Percentiles rank a stretch among this genome's conserved stretches.
Conservation (phyloP, 2,797 vertebrate genomes). For the Pampus argenteus region DNA sequence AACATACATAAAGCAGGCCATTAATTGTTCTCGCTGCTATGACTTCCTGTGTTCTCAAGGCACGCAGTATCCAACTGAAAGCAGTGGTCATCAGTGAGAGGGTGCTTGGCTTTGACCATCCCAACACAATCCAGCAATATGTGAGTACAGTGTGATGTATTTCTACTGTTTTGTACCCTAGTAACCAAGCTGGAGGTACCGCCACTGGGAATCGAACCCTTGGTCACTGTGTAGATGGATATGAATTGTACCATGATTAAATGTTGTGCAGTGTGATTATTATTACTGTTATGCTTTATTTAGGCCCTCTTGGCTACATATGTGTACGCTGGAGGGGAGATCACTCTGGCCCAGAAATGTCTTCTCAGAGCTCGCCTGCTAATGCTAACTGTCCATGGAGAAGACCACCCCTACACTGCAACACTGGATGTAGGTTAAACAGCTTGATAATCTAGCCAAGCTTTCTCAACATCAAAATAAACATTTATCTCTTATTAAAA, state of each 20-base stretch:
- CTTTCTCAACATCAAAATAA: not conserved
- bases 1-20: not conserved
- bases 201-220: not conserved
- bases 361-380: constrained; percentile 87
- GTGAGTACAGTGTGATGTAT: constrained; percentile 72
- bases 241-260: not conserved
- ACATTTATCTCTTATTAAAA: not conserved
- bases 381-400: constrained; percentile 83
- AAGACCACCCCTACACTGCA: constrained; percentile 87
- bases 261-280: constrained; percentile 2
- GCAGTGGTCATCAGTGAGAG: constrained; percentile 88
- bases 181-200: not conserved
- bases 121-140: constrained; percentile 88
- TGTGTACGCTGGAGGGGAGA: constrained; percentile 85
- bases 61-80: constrained; percentile 86
- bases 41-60: constrained; percentile 69
- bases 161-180: not conserved
- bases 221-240: not conserved
- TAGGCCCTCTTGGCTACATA: constrained; percentile 87
- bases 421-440: constrained; percentile 84
- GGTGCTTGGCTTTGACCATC: constrained; percentile 88
- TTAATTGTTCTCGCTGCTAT: not conserved
- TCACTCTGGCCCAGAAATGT: constrained; percentile 83
- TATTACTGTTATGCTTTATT: not conserved
- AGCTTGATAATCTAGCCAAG: not conserved